Evolutionary conservation across 2,797 vertebrate genomes (phyloP).

Genomic region (Acanthopagrus latus): DNA sequence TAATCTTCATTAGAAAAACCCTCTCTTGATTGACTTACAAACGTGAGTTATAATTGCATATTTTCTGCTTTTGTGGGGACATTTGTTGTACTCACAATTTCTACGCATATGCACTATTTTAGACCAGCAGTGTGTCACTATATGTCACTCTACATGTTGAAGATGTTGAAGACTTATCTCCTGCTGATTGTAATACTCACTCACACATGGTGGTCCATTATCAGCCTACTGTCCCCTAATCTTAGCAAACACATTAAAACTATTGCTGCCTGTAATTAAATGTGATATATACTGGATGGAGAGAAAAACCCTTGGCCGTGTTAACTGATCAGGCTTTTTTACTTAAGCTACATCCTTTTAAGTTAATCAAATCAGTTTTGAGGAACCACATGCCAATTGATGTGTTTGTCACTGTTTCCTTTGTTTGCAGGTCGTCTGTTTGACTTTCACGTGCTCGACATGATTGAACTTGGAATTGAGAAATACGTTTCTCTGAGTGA

Average conservation of each 20-base stretch:
- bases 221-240: not conserved
- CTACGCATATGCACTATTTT: not conserved
- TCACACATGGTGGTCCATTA: not conserved
- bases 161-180: not conserved
- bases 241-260: not conserved
- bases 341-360: not conserved
- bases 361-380: not conserved
- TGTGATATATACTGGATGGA: not conserved
- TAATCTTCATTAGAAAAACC: not conserved
- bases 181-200: not conserved
- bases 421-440: conserved; percentile 92
- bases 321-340: not conserved
- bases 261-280: not conserved
- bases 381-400: not conserved
- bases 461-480: conserved; percentile 96
- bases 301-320: not conserved
- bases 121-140: not conserved
- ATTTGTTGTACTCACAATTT: not conserved
- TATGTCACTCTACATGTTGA: not conserved
- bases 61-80: too few relatives aligned
- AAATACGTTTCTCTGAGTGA: conserved; percentile 91
- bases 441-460: conserved; percentile 96
- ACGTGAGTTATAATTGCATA: too few relatives aligned
- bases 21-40: too few relatives aligned
- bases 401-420: not conserved